Base-by-base conservation (phyloP, 53 echinoderm and acorn worm genomes). In the Hippasteria phrygiana region DNA sequence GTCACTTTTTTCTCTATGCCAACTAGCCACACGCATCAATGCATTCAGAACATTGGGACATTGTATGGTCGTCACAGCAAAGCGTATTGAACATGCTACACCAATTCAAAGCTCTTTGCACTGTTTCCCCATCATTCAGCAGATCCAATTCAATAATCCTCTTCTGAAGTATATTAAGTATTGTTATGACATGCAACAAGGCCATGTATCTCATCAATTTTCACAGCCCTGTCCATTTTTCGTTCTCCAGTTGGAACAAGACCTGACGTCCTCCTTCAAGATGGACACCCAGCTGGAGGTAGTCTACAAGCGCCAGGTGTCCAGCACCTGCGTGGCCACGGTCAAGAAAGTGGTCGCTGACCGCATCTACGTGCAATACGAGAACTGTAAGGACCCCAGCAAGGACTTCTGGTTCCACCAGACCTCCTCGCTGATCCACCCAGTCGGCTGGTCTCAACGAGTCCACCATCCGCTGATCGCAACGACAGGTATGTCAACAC, bases 401-500 rank as follows among this genome's bases (percentile, higher is more conserved):
- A 91, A 93, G 70, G 97, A 97, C 78, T 97, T 95, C 87, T 97
- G 97, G 97, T 97, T 92, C 87, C 93, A 97, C 50, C 73, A 88
- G 62, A 84, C 90, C 16, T 97, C 95, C 2, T 92, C 92, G 1
- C 90, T 94, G 47, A 95, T 95, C 37, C 95, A 97, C 56, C 97
- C 97, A 1, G 91, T 92, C 2, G 97, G 95, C 50, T 97, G 97
- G 97, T 95, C 95, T 0, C 90, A 91, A 73, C 53, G 92, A 39
- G 95, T 97, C 6, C 92, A 94, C 36, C 97, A 97, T 55, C 92
- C 93, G 4, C 78, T 97, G 65, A 91, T 95, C 32, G 93, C 95
- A 20, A 92, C 95, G 55, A 92, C 93, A 92, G 94, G 97, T 97
- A 87, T 26, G 1, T 17, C 48, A 46, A 34, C 34, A 5, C 20